Base-by-base conservation (phyloP, 2,888 invertebrate species). In the Megamerina dolium region DNA sequence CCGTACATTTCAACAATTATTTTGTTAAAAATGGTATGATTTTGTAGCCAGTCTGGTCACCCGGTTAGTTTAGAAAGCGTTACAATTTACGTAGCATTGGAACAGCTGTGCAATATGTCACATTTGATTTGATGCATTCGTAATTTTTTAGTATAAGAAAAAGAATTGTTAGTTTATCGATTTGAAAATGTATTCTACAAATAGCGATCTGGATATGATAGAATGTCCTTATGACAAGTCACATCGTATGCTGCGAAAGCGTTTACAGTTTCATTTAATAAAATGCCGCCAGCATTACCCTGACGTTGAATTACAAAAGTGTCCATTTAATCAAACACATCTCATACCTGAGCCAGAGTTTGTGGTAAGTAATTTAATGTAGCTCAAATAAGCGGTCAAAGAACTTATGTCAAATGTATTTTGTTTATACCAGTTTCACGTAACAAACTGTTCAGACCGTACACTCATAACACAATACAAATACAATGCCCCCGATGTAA, bases 321-420 rank as follows among this genome's bases (percentile, higher is more conserved):
- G 81, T 45, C 79, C 79, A 0, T 80, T 79, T 30, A 80, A 81
- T 35, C 58, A 72, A 0, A 74, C 73, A 0, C 81, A 81, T 45
- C 54, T 75, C 1, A 56, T 81, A 1, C 74, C 75, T 0, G 75
- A 76, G 32, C 72, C 73, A 0, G 80, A 80, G 43, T 56, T 51
- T 39, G 23, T 44, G 43, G 61, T 56, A 51, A 45, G 43, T 45
- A 32, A 12, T 2, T 2, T 12, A 31, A 31, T 16, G n/a, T 12
- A 10, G 3, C 20, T 6, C 12, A 4, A 13, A 14, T 31, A 2
- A 13, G 16, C 16, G 14, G 20, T 31, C 4, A 3, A 9, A 12
- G 23, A n/a, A 19, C 14, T 14, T 12, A 5, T 14, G 6, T 23
- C 23, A 23, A 8, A 23, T 23, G 23, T 10, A 10, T 8, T 23